Evolutionary conservation across 1,140 invertebrate genomes (phyloP).

Genomic region (Dreissena polymorpha): DNA sequence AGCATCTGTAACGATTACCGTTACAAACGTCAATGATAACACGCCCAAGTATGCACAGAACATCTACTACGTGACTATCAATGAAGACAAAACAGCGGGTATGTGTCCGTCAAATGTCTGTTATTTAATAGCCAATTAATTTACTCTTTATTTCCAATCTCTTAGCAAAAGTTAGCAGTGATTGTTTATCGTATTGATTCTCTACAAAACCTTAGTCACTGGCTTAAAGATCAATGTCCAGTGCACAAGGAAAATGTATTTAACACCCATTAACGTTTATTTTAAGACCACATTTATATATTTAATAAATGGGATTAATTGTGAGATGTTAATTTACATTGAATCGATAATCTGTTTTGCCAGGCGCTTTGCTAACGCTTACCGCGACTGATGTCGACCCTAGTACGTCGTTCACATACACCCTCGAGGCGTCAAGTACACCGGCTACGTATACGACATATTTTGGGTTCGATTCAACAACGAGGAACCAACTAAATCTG

Average conservation of each 20-base stretch:
- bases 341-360: neutral
- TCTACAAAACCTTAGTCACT: neutral
- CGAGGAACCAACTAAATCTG: constrained; percentile 50
- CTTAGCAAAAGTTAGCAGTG: too few relatives aligned
- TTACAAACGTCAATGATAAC: constrained; percentile 61
- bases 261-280: too few relatives aligned
- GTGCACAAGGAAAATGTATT: too few relatives aligned
- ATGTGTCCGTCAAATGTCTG: neutral
- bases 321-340: too few relatives aligned
- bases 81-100: constrained; percentile 48
- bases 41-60: constrained; percentile 51
- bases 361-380: constrained; percentile 49
- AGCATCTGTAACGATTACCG: constrained; percentile 20
- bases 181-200: neutral
- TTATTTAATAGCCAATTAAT: neutral
- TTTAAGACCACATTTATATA: too few relatives aligned
- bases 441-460: constrained; percentile 37
- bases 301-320: too few relatives aligned
- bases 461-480: constrained; percentile 52
- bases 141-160: too few relatives aligned
- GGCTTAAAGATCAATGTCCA: neutral
- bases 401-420: constrained; percentile 54
- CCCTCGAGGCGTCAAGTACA: constrained; percentile 46
- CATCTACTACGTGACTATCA: constrained; percentile 29
- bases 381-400: constrained; percentile 61